Percentiles rank a stretch among this genome's conserved stretches.
Conservation (phyloP, 1,140 invertebrate species). For the Heliconius nattereri region DNA sequence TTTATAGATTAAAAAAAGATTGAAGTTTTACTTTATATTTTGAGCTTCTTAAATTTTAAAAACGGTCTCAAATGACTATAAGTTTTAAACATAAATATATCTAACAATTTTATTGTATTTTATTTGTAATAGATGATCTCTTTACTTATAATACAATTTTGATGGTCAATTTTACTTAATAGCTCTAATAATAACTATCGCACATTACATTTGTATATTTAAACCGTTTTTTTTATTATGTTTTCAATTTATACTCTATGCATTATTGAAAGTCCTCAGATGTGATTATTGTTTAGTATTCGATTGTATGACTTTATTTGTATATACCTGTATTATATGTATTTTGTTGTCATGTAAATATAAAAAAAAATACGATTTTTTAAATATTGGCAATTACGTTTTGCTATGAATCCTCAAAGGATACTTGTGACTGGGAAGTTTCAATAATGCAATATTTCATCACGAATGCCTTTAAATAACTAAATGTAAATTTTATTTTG, state of each 20-base stretch:
- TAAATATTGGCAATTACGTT: background rate
- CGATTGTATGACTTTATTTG: slow-evolving; percentile 51
- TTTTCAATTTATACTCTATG: slow-evolving; percentile 26
- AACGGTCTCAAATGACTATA: background rate
- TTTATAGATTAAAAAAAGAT: background rate
- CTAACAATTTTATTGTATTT: slow-evolving; percentile 16
- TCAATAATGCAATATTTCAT: slow-evolving; percentile 48
- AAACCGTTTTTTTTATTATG: slow-evolving; percentile 50
- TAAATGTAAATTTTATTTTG: slow-evolving; percentile 68
- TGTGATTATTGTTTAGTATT: slow-evolving; percentile 20
- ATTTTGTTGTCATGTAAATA: slow-evolving; percentile 58
- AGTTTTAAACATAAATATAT: background rate
- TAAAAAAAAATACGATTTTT: slow-evolving; percentile 8
- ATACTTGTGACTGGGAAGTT: slow-evolving; percentile 42
- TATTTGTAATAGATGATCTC: slow-evolving; percentile 78
- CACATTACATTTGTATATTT: slow-evolving; percentile 63
- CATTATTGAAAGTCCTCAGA: slow-evolving; percentile 54
- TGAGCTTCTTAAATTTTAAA: background rate
- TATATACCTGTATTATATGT: slow-evolving; percentile 68
- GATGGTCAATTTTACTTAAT: slow-evolving; percentile 80
- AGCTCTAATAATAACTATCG: slow-evolving; percentile 70
- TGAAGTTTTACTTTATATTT: background rate
- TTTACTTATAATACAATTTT: slow-evolving; percentile 80
- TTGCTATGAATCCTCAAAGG: background rate
- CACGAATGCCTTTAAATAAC: slow-evolving; percentile 66